Percentiles rank a stretch among this genome's conserved stretches.
Conservation (phyloP, 2,797 vertebrate species). For the Galagoides demidoff region DNA sequence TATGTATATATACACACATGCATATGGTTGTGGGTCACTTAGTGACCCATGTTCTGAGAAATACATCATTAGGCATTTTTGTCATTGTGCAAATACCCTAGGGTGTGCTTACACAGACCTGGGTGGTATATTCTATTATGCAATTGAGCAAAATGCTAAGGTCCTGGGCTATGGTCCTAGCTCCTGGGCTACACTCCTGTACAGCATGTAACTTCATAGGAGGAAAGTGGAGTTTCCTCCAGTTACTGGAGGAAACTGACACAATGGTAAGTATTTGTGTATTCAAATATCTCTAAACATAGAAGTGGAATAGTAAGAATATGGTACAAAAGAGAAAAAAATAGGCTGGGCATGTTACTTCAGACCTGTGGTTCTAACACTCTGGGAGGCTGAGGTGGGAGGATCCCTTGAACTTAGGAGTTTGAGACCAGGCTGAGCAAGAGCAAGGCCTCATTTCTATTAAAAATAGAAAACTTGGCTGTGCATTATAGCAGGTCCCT, state of each 20-base stretch:
- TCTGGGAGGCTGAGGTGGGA: too few relatives aligned
- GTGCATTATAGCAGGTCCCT: too few relatives aligned
- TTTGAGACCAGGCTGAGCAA: too few relatives aligned
- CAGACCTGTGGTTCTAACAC: too few relatives aligned
- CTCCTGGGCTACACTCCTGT: background rate
- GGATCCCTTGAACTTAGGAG: too few relatives aligned
- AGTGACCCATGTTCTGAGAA: background rate
- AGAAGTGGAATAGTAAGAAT: background rate
- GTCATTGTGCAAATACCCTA: accelerated
- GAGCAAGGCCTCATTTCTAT: too few relatives aligned
- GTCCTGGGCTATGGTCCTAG: too few relatives aligned
- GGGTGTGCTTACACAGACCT: background rate
- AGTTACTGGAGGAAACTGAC: background rate
- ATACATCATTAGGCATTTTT: background rate
- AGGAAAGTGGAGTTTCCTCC: too few relatives aligned
- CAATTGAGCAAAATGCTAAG: background rate
- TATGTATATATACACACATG: background rate
- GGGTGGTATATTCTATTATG: background rate
- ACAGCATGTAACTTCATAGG: background rate
- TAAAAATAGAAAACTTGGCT: too few relatives aligned
- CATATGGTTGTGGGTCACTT: accelerated
- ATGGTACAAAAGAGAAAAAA: background rate
- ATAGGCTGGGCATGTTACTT: too few relatives aligned
- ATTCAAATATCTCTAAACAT: background rate
- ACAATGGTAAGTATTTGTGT: background rate